These are phyloP conservation scores for Patella vulgata DNA, from an alignment of 1,140 invertebrate species.

Conservation along the genomic window DNA sequence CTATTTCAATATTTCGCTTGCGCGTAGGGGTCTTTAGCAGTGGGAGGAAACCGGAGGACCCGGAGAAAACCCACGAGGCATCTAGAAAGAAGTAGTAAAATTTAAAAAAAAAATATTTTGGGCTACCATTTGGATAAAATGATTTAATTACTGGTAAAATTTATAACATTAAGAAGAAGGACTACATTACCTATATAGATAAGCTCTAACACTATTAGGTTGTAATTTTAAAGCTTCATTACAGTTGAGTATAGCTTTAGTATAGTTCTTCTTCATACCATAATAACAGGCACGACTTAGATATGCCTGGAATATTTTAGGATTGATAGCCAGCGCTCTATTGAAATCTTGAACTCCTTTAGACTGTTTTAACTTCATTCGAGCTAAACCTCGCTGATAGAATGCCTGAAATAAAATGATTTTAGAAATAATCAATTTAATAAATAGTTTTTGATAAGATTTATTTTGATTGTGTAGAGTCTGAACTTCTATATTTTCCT, in stretches of 20 bases:
- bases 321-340: constrained; percentile 63
- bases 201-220: constrained; percentile 64
- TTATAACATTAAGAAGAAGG: too few relatives aligned
- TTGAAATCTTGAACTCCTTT: constrained; percentile 65
- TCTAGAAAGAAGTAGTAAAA: too few relatives aligned
- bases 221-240: constrained; percentile 66
- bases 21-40: too few relatives aligned
- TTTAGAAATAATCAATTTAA: too few relatives aligned
- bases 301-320: constrained; percentile 64
- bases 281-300: constrained; percentile 64
- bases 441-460: too few relatives aligned
- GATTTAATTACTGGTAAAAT: too few relatives aligned
- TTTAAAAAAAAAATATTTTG: too few relatives aligned
- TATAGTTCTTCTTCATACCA: constrained; percentile 56
- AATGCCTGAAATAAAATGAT: constrained; percentile 53
- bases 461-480: too few relatives aligned
- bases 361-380: constrained; percentile 52
- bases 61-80: too few relatives aligned
- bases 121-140: too few relatives aligned
- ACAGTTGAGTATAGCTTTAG: constrained; percentile 67
- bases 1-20: too few relatives aligned
- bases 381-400: constrained; percentile 60
- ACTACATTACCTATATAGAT: constrained; percentile 66
- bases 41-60: too few relatives aligned
- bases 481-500: background rate